Evolutionary conservation across 1,140 invertebrate species (phyloP).

Genomic region (Bathynomus jamesi): DNA sequence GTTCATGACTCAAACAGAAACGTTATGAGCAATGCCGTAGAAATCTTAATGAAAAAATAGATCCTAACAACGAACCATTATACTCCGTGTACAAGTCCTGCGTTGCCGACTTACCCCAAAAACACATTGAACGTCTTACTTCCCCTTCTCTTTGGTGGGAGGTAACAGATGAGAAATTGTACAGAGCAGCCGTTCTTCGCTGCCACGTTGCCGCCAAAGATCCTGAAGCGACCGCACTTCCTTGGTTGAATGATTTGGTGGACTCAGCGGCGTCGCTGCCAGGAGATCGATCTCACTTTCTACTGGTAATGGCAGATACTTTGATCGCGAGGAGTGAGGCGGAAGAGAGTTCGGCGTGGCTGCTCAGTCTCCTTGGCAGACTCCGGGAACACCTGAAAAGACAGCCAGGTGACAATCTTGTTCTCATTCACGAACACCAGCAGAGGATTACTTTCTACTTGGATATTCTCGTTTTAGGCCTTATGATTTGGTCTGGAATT

Average conservation of each 20-base stretch:
- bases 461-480: constrained; percentile 30
- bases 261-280: constrained; percentile 45
- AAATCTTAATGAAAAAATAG: constrained; percentile 46
- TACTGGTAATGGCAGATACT: constrained; percentile 23
- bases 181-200: constrained; percentile 51
- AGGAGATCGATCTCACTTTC: constrained; percentile 21
- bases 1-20: constrained; percentile 51
- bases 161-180: constrained; percentile 48
- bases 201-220: constrained; percentile 47
- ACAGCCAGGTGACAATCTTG: constrained; percentile 27
- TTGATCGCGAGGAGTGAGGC: constrained; percentile 21
- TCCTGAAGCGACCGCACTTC: constrained; percentile 45
- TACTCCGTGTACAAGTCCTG: constrained; percentile 51
- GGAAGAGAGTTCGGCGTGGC: constrained; percentile 30
- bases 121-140: constrained; percentile 54
- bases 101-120: constrained; percentile 48
- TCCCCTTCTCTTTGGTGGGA: constrained; percentile 56
- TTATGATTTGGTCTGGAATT: constrained; percentile 30
- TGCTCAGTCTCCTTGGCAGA: constrained; percentile 28
- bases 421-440: constrained; percentile 27
- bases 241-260: constrained; percentile 59
- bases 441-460: constrained; percentile 30
- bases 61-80: constrained; percentile 46
- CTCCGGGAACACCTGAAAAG: constrained; percentile 26
- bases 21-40: constrained; percentile 46